Percentiles rank a stretch among this genome's conserved stretches.
These are phyloP conservation scores for Leucoraja erinaceus DNA, from an alignment of 2,113 vertebrate species.

Conservation along the genomic window DNA sequence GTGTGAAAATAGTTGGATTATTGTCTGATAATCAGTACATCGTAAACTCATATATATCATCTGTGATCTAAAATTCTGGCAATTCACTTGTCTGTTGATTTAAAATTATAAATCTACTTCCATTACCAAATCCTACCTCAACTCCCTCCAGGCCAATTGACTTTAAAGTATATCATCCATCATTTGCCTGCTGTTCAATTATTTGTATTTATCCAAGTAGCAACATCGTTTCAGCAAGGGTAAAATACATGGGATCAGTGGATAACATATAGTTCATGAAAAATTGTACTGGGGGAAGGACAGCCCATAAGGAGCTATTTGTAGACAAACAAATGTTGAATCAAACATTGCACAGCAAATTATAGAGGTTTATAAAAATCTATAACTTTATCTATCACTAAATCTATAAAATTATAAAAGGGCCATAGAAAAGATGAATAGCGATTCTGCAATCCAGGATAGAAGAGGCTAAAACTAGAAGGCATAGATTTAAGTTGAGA, in stretches of 20 bases:
- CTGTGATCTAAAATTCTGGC: background rate
- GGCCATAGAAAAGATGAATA: no score
- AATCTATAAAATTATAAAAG: no score
- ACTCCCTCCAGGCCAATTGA: background rate
- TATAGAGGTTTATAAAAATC: background rate
- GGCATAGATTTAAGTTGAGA: no score
- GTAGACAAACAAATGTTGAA: background rate
- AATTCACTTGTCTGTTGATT: background rate
- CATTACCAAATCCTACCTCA: background rate
- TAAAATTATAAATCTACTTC: no score
- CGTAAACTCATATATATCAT: background rate
- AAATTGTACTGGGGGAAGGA: background rate
- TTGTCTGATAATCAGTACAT: background rate
- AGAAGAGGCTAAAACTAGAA: no score
- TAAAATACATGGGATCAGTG: background rate
- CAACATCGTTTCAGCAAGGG: background rate
- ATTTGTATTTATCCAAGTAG: background rate
- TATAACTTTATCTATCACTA: no score
- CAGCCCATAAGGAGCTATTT: background rate
- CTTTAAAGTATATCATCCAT: background rate
- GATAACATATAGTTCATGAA: background rate
- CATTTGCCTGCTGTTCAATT: background rate
- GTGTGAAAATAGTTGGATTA: no score
- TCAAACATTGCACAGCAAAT: background rate
- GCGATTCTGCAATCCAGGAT: no score